These are phyloP conservation scores for Deroptyus accipitrinus DNA, from an alignment of 2,113 vertebrate species.

Conservation along the genomic window DNA sequence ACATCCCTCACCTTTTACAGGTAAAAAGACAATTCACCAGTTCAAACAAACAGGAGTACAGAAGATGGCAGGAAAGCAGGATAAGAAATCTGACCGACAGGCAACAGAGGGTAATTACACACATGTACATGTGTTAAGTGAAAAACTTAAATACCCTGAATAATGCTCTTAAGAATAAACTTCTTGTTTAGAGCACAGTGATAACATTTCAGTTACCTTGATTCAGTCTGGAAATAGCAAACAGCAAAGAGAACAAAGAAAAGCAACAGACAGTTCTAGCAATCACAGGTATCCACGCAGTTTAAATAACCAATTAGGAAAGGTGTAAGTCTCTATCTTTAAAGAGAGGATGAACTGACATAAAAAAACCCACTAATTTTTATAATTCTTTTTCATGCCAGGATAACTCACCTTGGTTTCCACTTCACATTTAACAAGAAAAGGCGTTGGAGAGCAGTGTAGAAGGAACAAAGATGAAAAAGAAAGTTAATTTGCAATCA, in stretches of 20 bases:
- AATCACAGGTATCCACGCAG: not conserved
- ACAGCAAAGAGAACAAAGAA: not conserved
- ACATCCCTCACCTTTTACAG: not conserved
- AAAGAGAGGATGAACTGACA: not conserved
- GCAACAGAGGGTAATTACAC: not conserved
- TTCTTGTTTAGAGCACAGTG: not conserved
- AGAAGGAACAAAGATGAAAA: conserved; percentile 41
- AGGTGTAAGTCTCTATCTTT: not conserved
- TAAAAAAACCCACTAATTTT: not conserved
- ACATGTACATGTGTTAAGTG: fast-evolving
- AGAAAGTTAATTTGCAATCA: conserved; percentile 49
- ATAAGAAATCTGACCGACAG: not conserved
- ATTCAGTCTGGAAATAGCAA: not conserved
- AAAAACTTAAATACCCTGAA: not conserved
- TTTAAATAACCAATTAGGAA: not conserved
- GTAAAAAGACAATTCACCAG: not conserved
- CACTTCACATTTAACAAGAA: conserved; percentile 39
- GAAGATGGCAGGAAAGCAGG: not conserved
- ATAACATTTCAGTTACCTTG: not conserved
- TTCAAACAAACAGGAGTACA: not conserved
- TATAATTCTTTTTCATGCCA: not conserved
- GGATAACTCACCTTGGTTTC: conserved; percentile 71
- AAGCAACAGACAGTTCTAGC: not conserved
- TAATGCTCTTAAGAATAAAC: not conserved
- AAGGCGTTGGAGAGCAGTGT: not conserved